Evolutionary conservation across 2,888 invertebrate genomes (phyloP).

Genomic region (Trichogramma evanescens): DNA sequence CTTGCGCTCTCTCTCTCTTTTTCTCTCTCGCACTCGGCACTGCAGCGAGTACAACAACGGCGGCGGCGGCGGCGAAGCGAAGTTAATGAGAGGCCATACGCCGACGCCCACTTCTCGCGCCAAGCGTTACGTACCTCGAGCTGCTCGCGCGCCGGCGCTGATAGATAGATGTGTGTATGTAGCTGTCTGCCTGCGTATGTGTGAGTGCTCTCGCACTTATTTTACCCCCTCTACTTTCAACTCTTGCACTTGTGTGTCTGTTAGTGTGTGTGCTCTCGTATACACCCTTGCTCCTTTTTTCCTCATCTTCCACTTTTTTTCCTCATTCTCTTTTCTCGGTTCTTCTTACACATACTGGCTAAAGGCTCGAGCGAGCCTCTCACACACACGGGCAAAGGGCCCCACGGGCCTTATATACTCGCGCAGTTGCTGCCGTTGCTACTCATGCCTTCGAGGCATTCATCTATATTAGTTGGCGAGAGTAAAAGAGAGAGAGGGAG

Average conservation of each 20-base stretch:
- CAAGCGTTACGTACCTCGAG: no score
- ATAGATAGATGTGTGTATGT: conserved; percentile 41
- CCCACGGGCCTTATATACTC: neutral
- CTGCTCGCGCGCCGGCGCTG: conserved; percentile 42
- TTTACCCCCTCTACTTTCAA: conserved; percentile 7
- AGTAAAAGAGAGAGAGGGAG: conserved; percentile 27
- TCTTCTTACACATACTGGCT: neutral
- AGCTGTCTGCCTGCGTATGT: neutral
- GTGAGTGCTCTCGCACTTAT: conserved; percentile 2
- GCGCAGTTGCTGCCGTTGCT: neutral
- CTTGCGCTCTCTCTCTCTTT: neutral
- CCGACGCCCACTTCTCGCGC: conserved; percentile 44
- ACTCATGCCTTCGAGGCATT: conserved; percentile 35
- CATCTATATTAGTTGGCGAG: conserved; percentile 48
- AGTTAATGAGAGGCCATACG: conserved; percentile 47
- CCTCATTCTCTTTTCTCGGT: neutral
- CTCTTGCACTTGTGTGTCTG: neutral
- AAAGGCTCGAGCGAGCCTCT: neutral
- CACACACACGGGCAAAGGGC: no score
- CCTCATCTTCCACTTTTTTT: conserved; percentile 9
- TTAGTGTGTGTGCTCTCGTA: neutral
- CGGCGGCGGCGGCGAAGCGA: conserved; percentile 50
- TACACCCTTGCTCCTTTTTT: neutral
- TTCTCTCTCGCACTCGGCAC: conserved; percentile 36
- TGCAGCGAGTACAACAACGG: conserved; percentile 49